Base-by-base conservation (phyloP, 2,113 vertebrate species). In the Chrysochloris asiatica region DNA sequence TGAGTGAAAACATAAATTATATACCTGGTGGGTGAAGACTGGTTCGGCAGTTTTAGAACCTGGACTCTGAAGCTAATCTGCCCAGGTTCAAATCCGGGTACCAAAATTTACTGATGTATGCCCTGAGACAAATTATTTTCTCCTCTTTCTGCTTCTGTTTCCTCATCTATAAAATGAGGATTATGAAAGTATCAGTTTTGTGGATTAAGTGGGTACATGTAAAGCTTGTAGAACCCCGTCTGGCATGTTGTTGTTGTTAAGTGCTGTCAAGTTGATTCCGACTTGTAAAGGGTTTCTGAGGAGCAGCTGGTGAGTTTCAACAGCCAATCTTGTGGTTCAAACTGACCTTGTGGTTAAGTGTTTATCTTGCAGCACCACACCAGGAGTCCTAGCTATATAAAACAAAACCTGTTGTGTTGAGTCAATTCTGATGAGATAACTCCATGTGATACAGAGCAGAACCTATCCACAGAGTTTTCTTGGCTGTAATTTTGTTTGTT, bases 161-260 rank as follows among this genome's bases (percentile, higher is more conserved):
- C 67, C 47, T 95, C 43, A 17, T 48, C 69, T 71, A 38, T 41
- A 61, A 71, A 86, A 50, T n/a, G 30, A 77, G 21, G 33, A 16
- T 75, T 47, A 48, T 41, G 17, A 12, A 1, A 38, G 50, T 21
- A 36, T 21, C 28, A 19, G 83, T 54, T 59, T 4, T 36, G 61
- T 43, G 75, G 41, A 41, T 67, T 30, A 54, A 69, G 36, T 19
- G 43, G 21, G 38, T 22, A 48, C 33, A 16, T 0, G 0, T 8
- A 81, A 63, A 69, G 33, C 21, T 10, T 50, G 69, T 80, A 79
- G 94, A 77, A 56, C 33, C 50, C 38, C 56, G 43, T 30, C 77
- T 36, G 26, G 45, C 54, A 36, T 0, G 0, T 8, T 38, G 47
- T 50, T n/a, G n/a, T n/a, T n/a, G n/a, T n/a, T n/a, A n/a, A n/a